phyloP scores from a whole-genome alignment of 2,797 vertebrate species.

The Sebastes nivosus region DNA sequence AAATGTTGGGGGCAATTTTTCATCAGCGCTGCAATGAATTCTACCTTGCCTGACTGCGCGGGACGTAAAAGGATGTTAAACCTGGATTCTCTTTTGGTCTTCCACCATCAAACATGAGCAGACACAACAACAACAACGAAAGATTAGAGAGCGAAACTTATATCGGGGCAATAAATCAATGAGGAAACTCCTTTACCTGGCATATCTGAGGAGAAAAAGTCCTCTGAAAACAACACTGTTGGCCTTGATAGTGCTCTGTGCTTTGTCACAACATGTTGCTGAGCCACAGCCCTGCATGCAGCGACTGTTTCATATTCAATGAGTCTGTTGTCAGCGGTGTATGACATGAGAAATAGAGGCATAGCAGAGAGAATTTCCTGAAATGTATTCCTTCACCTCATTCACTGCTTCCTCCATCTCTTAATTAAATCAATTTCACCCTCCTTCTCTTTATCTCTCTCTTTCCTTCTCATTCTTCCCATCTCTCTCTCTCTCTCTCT shows the following conservation, averaged over 20 bases:
- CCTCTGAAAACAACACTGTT: background rate
- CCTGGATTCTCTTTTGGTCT: constrained; percentile 27
- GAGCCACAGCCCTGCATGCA: background rate
- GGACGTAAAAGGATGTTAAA: constrained; percentile 48
- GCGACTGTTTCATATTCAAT: constrained; percentile 36
- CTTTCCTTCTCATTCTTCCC: background rate
- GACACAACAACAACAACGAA: constrained; percentile 45
- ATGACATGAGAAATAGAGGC: constrained; percentile 28
- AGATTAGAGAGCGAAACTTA: constrained; percentile 36
- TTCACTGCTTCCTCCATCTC: constrained; percentile 54
- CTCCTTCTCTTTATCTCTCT: constrained; percentile 10
- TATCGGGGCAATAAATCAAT: constrained; percentile 40
- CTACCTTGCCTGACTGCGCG: background rate
- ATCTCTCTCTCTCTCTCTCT: background rate
- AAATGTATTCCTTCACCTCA: constrained; percentile 44
- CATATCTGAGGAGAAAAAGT: constrained; percentile 7
- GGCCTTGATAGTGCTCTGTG: background rate
- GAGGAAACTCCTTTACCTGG: constrained; percentile 3
- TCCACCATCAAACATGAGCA: constrained; percentile 16
- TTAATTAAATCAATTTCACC: constrained; percentile 59
- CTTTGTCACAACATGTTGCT: constrained; percentile 17
- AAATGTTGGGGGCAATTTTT: constrained; percentile 48
- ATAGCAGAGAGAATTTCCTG: background rate
- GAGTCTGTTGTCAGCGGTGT: constrained; percentile 4
- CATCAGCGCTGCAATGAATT: constrained; percentile 31